phyloP scores from a whole-genome alignment of 1,140 invertebrate genomes.

The Neodiprion virginianus region DNA sequence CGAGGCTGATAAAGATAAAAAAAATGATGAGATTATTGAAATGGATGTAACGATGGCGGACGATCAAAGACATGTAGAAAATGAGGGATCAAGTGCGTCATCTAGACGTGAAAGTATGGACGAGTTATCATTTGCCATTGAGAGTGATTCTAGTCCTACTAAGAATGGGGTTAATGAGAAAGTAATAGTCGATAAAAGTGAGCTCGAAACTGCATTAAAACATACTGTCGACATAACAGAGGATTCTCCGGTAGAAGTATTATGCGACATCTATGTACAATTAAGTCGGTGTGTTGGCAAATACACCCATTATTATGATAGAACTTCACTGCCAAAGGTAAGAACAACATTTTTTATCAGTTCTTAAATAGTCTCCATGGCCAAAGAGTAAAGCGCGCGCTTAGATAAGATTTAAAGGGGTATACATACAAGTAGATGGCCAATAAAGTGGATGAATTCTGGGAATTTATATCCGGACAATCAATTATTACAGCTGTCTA shows the following conservation, averaged over 20 bases:
- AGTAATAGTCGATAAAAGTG: slow-evolving; percentile 66
- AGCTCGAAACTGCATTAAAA: slow-evolving; percentile 66
- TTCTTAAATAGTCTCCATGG: too few relatives aligned
- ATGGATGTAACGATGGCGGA: slow-evolving; percentile 28
- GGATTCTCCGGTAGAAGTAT: slow-evolving; percentile 64
- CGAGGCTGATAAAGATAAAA: slow-evolving; percentile 23
- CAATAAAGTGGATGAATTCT: too few relatives aligned
- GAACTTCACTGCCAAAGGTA: slow-evolving; percentile 69
- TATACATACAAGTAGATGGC: too few relatives aligned
- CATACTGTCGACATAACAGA: slow-evolving; percentile 64
- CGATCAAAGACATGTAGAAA: slow-evolving; percentile 33
- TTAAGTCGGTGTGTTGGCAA: slow-evolving; percentile 63
- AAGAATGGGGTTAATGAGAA: slow-evolving; percentile 56
- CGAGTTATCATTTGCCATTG: slow-evolving; percentile 51
- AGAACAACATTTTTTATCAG: slow-evolving; percentile 2
- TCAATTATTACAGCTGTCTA: slow-evolving; percentile 8
- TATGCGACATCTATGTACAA: slow-evolving; percentile 70
- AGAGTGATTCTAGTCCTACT: slow-evolving; percentile 47
- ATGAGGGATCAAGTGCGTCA: slow-evolving; percentile 38
- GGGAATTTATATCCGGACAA: too few relatives aligned
- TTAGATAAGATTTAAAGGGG: too few relatives aligned
- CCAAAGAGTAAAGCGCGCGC: too few relatives aligned
- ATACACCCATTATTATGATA: slow-evolving; percentile 62
- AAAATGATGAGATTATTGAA: slow-evolving; percentile 28
- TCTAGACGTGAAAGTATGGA: slow-evolving; percentile 44